Evolutionary conservation across 2,113 vertebrate genomes (phyloP).

Genomic region (Embiotoca jacksoni): DNA sequence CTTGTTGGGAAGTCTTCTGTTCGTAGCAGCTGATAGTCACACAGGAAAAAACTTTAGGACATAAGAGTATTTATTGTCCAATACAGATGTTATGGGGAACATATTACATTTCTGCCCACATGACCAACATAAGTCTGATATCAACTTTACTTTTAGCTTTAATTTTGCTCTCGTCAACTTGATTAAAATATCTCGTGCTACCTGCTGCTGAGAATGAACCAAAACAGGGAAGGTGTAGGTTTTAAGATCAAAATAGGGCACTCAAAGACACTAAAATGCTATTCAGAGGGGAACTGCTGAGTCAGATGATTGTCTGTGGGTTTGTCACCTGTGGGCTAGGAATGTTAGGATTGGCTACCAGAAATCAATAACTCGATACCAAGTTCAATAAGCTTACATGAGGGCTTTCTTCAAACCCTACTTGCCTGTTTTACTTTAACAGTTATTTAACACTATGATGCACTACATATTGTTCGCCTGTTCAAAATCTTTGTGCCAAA

Average conservation of each 20-base stretch:
- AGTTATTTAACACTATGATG: neutral
- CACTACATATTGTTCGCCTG: conserved; percentile 4
- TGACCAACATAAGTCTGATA: neutral
- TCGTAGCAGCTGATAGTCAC: neutral
- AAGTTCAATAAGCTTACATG: too few species aligned
- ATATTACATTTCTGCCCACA: neutral
- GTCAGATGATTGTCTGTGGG: too few species aligned
- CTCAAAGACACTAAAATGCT: too few species aligned
- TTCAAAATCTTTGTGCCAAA: conserved; percentile 3
- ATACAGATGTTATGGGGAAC: too few species aligned
- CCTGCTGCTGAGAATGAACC: neutral
- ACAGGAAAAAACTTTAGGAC: too few species aligned
- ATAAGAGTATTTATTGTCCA: too few species aligned
- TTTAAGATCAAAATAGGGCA: too few species aligned
- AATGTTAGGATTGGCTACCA: too few species aligned
- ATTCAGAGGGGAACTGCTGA: too few species aligned
- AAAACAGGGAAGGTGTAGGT: too few species aligned
- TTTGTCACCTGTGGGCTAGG: too few species aligned
- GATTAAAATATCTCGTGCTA: neutral
- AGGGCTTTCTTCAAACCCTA: neutral
- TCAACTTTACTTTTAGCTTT: neutral
- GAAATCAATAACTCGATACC: too few species aligned
- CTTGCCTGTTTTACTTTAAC: neutral
- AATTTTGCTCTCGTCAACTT: neutral
- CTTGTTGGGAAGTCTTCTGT: neutral